Base-by-base conservation (phyloP, 2,888 invertebrate genomes). In the Uloborus plumipes region DNA sequence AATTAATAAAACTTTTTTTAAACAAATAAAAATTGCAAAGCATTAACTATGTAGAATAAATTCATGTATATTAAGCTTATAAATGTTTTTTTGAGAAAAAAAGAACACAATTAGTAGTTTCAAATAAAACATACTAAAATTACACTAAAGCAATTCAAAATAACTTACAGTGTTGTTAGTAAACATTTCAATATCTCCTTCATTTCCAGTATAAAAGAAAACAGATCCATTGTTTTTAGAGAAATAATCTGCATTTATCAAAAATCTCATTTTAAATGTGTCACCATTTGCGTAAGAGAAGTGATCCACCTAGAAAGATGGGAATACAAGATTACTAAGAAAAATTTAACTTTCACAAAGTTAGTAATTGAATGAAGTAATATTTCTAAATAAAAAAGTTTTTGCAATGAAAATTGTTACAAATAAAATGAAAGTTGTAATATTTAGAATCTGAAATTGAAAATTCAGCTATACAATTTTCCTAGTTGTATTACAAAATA, bases 241-340 rank as follows among this genome's bases (percentile, higher is more conserved):
- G 16, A 49, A 74, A 59, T 64, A 80, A 31, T 70, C 58, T 13
- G 50, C 22, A 39, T 80, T 90, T 86, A 99, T 90, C n/a, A 80
- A 70, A 51, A 97, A 98, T 84, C 94, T 91, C 84, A 94, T 92
- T 85, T 92, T 90, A 88, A 95, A 98, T 0, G 93, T 94, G 67
- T 91, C 91, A 86, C 93, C 93, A 75, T 91, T 91, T 39, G 92
- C 90, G 88, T 94, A 97, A 85, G 93, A 93, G 88, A 97, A 97
- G 89, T 98, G 97, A 89, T 98, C 97, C 71, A 97, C 89, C 88
- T 92, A 82, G 50, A 72, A 61, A 58, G 13, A 20, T 26, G 18
- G 15, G 26, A 50, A 69, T 59, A 70, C 64, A 14, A 66, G 20
- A 53, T 39, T n/a, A 26, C 22, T 39, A 4, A 61, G 16, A 64